Percentiles rank a stretch among this genome's conserved stretches.
These are phyloP conservation scores for Diaperis boleti DNA, from an alignment of 2,888 invertebrate genomes.

Conservation along the genomic window DNA sequence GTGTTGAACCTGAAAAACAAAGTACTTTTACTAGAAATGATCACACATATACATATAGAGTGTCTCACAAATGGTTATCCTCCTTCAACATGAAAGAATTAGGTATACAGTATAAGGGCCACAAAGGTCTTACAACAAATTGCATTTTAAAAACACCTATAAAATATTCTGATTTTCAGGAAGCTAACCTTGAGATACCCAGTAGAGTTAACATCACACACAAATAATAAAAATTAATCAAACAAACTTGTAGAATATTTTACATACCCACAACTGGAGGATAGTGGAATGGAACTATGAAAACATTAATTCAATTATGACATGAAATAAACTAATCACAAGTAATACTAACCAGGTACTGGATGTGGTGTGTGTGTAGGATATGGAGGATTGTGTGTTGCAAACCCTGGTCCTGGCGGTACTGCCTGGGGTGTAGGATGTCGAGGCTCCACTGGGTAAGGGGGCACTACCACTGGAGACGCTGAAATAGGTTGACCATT, in stretches of 20 bases:
- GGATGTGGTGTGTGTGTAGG: slow-evolving; percentile 44
- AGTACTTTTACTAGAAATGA: no score
- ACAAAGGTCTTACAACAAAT: no score
- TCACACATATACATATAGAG: no score
- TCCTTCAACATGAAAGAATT: no score
- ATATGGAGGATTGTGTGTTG: slow-evolving; percentile 39
- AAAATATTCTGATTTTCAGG: no score
- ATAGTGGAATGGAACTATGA: slow-evolving; percentile 31
- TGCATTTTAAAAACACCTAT: no score
- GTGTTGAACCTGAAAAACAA: slow-evolving; percentile 16
- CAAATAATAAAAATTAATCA: slow-evolving; percentile 5
- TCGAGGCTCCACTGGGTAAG: slow-evolving; percentile 47
- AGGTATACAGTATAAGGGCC: no score
- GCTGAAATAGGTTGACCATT: slow-evolving; percentile 42
- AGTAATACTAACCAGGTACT: slow-evolving; percentile 38
- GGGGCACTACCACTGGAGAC: slow-evolving; percentile 45
- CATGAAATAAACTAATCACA: not conserved
- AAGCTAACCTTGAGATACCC: no score
- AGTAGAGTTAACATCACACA: slow-evolving; percentile 1
- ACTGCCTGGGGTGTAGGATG: slow-evolving; percentile 43
- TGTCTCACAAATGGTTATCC: no score
- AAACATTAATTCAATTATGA: slow-evolving; percentile 8
- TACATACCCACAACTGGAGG: slow-evolving; percentile 46
- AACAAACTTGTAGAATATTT: slow-evolving; percentile 9
- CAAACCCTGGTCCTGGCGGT: slow-evolving; percentile 40